These are phyloP conservation scores for Microcaecilia unicolor DNA, from an alignment of 2,797 vertebrate species.

Conservation along the genomic window DNA sequence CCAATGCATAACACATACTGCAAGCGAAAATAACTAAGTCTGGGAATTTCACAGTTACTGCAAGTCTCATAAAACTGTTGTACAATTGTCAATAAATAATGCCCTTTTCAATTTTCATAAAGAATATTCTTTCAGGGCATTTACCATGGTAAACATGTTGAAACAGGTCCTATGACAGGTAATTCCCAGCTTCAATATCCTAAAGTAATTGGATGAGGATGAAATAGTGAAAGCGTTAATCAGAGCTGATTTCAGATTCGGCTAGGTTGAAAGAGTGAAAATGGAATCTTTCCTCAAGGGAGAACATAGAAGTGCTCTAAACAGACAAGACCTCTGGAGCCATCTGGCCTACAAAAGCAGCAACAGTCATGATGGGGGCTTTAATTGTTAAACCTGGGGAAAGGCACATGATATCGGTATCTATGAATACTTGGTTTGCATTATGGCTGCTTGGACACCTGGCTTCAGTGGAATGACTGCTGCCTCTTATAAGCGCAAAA, in stretches of 20 bases:
- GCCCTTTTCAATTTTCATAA: constrained; percentile 23
- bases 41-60: constrained; percentile 17
- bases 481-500: too few relatives aligned
- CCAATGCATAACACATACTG: neutral
- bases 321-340: constrained; percentile 25
- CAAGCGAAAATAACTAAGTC: neutral
- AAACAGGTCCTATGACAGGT: constrained; percentile 33
- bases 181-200: constrained; percentile 49
- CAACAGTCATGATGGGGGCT: too few relatives aligned
- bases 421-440: too few relatives aligned
- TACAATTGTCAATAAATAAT: constrained; percentile 23
- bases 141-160: constrained; percentile 34
- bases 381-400: too few relatives aligned
- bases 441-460: too few relatives aligned
- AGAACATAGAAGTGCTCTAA: constrained; percentile 26
- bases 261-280: constrained; percentile 34
- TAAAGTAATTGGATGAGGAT: constrained; percentile 49
- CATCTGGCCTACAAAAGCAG: too few relatives aligned
- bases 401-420: too few relatives aligned
- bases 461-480: too few relatives aligned
- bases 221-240: constrained; percentile 38
- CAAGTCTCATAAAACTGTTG: neutral
- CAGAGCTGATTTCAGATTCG: constrained; percentile 47
- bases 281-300: constrained; percentile 20
- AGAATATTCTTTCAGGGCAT: constrained; percentile 20